Conservation (phyloP, 2,888 invertebrate species). For the Agapostemon virescens region DNA sequence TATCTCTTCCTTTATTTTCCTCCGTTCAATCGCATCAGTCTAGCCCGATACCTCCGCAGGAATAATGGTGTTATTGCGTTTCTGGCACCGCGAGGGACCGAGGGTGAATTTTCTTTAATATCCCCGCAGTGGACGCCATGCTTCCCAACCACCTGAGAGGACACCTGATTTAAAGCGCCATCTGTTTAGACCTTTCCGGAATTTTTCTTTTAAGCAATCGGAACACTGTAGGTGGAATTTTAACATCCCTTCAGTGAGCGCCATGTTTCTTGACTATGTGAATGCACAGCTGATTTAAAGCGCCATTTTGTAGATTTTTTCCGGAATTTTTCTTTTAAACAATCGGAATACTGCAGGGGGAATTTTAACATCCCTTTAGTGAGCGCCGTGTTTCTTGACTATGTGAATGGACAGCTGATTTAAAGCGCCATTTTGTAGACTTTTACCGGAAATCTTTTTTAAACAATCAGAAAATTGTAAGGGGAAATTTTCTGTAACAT, state of each 20-base stretch:
- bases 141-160: neutral
- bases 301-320: neutral
- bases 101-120: constrained; percentile 17
- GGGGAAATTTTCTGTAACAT: constrained; percentile 17
- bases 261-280: neutral
- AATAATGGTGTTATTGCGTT: constrained; percentile 37
- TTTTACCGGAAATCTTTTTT: rapidly evolving
- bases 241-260: neutral
- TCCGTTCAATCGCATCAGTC: constrained; percentile 36
- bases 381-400: neutral
- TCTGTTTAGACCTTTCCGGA: neutral
- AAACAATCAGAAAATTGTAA: too few relatives aligned
- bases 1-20: constrained; percentile 42
- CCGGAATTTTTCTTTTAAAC: neutral
- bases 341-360: too few relatives aligned
- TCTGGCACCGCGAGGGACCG: neutral
- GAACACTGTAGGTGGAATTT: too few relatives aligned
- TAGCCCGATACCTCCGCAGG: constrained; percentile 12
- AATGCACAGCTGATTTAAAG: neutral
- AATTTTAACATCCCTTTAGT: neutral
- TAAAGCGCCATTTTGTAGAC: neutral
- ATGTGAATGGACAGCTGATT: neutral
- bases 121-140: neutral
- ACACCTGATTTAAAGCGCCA: neutral
- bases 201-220: neutral